Percentiles rank a stretch among this genome's conserved stretches.
phyloP scores from a whole-genome alignment of 2,797 vertebrate species.

The Sylvilagus floridanus region DNA sequence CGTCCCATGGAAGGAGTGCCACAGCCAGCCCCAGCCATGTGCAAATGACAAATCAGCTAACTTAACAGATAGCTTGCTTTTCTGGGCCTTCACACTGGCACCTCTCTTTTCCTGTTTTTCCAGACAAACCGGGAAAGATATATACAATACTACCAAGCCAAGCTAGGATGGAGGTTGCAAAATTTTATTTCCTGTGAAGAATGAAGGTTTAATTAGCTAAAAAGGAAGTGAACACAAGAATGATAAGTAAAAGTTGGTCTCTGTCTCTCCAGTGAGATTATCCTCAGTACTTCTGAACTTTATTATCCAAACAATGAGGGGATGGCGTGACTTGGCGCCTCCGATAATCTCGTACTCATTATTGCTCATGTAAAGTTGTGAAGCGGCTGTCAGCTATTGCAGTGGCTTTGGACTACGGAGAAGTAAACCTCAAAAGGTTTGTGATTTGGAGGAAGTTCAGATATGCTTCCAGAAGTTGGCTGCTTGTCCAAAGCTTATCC shows the following conservation, averaged over 20 bases:
- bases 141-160: conserved; percentile 86
- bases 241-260: conserved; percentile 89
- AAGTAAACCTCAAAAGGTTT: conserved; percentile 82
- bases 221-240: conserved; percentile 89
- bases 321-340: conserved; percentile 86
- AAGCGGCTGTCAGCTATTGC: conserved; percentile 82
- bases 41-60: conserved; percentile 84
- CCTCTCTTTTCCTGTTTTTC: conserved; percentile 89
- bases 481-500: conserved; percentile 80
- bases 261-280: conserved; percentile 88
- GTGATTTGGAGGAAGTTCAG: conserved; percentile 81
- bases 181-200: conserved; percentile 89
- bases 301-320: conserved; percentile 89
- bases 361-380: conserved; percentile 84
- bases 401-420: conserved; percentile 72
- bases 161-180: conserved; percentile 87
- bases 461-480: conserved; percentile 82
- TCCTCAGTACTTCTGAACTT: conserved; percentile 90
- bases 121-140: conserved; percentile 88
- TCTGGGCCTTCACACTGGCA: conserved; percentile 86
- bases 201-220: conserved; percentile 90
- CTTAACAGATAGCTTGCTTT: conserved; percentile 86
- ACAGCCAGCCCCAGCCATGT: conserved; percentile 72
- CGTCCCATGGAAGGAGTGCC: conserved; percentile 46
- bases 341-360: conserved; percentile 86